Percentiles rank a stretch among this genome's conserved stretches.
These are phyloP conservation scores for Nephotettix cincticeps DNA, from an alignment of 1,140 invertebrate genomes.

Conservation along the genomic window DNA sequence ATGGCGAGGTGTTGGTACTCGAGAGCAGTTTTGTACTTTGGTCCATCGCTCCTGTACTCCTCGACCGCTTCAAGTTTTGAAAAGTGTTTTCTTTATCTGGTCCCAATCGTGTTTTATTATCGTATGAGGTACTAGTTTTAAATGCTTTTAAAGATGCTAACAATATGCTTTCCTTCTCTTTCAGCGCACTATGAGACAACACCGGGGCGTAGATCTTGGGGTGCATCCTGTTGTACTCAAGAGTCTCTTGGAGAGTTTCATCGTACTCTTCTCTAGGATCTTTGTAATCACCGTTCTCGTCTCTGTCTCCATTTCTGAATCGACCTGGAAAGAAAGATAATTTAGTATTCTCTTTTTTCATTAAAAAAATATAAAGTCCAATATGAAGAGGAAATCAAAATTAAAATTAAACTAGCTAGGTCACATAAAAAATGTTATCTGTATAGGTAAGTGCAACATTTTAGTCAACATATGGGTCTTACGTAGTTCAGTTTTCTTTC, in stretches of 20 bases:
- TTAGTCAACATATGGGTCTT: too few relatives aligned
- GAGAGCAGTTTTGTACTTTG: background rate
- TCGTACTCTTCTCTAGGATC: constrained; percentile 13
- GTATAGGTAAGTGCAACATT: too few relatives aligned
- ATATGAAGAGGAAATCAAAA: too few relatives aligned
- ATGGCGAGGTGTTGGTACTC: background rate
- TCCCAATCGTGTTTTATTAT: constrained; percentile 19
- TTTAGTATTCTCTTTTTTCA: background rate
- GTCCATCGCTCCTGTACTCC: background rate
- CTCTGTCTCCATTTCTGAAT: constrained; percentile 10
- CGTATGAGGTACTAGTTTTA: background rate
- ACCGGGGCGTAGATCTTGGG: constrained; percentile 15
- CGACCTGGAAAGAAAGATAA: background rate
- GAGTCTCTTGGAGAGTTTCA: constrained; percentile 2
- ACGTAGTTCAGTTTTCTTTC: too few relatives aligned
- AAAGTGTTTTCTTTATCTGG: constrained; percentile 25
- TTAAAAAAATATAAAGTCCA: too few relatives aligned
- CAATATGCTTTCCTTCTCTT: constrained; percentile 28
- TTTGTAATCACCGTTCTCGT: background rate
- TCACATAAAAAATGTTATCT: too few relatives aligned
- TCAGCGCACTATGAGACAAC: background rate
- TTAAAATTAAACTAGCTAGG: too few relatives aligned
- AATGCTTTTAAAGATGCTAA: constrained; percentile 22
- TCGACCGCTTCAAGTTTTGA: constrained; percentile 8
- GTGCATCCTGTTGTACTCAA: constrained; percentile 19